phyloP scores from a whole-genome alignment of 2,797 vertebrate genomes.

The Acipenser ruthenus region DNA sequence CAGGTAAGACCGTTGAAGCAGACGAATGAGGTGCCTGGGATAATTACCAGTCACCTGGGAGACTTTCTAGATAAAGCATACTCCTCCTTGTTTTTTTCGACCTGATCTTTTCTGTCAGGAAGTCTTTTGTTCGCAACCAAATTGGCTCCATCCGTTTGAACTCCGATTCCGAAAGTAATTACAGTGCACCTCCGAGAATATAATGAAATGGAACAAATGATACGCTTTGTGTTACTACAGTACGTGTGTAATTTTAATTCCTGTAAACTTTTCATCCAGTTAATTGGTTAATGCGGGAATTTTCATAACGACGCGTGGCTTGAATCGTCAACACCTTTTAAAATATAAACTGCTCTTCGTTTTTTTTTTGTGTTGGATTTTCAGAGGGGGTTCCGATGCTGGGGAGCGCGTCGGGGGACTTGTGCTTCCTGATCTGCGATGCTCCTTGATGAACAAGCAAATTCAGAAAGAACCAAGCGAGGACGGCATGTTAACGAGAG shows the following conservation, averaged over 20 bases:
- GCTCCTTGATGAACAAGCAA: constrained; percentile 62
- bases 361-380: constrained; percentile 64
- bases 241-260: constrained; percentile 66
- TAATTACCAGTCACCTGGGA: too few relatives aligned
- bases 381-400: constrained; percentile 53
- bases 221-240: constrained; percentile 42
- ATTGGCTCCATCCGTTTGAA: too few relatives aligned
- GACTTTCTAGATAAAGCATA: too few relatives aligned
- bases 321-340: constrained; percentile 46
- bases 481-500: too few relatives aligned
- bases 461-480: constrained; percentile 38
- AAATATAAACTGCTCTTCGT: constrained; percentile 44
- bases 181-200: constrained; percentile 55
- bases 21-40: too few relatives aligned
- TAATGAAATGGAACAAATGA: constrained; percentile 55
- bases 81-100: too few relatives aligned
- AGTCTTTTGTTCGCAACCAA: too few relatives aligned
- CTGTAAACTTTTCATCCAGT: constrained; percentile 65
- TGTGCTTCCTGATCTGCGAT: constrained; percentile 61
- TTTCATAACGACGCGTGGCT: constrained; percentile 55
- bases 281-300: constrained; percentile 46
- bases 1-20: too few relatives aligned
- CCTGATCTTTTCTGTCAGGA: too few relatives aligned
- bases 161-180: too few relatives aligned
- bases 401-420: constrained; percentile 55